Percentiles rank a stretch among this genome's conserved stretches.
phyloP scores from a whole-genome alignment of 2,888 invertebrate species.

The Mantis religiosa region DNA sequence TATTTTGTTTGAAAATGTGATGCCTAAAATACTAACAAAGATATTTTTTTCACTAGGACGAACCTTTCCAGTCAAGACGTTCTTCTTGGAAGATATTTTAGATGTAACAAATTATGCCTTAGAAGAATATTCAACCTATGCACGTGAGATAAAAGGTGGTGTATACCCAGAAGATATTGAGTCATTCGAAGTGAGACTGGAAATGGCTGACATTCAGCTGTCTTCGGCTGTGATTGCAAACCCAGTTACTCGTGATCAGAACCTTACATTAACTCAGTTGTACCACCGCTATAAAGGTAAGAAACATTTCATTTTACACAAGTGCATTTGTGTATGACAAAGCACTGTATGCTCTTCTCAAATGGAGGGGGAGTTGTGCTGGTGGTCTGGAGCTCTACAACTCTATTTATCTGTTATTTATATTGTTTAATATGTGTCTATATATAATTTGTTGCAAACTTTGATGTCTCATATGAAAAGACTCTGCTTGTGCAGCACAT shows the following conservation, averaged over 20 bases:
- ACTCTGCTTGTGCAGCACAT: too few species aligned
- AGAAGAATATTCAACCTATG: constrained; percentile 59
- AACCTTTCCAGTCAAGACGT: constrained; percentile 79
- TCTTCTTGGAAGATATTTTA: constrained; percentile 77
- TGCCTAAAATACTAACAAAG: neutral
- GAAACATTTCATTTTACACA: too few species aligned
- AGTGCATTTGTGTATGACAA: too few species aligned
- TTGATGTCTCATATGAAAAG: too few species aligned
- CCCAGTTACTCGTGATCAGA: constrained; percentile 64
- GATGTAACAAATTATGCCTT: constrained; percentile 64
- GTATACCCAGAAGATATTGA: constrained; percentile 40
- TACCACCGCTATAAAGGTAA: constrained; percentile 61
- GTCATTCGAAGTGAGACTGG: constrained; percentile 57
- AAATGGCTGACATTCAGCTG: constrained; percentile 57
- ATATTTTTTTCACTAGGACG: constrained; percentile 45
- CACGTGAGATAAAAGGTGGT: constrained; percentile 56
- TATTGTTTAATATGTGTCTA: too few species aligned
- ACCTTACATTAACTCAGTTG: constrained; percentile 62
- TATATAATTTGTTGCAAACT: too few species aligned
- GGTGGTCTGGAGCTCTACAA: too few species aligned
- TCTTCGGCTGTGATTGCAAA: constrained; percentile 55
- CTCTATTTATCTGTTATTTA: too few species aligned
- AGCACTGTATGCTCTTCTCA: too few species aligned
- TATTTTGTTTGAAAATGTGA: neutral
- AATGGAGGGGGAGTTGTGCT: too few species aligned